A percentile compares a stretch with the other conserved stretches of the same genome.
These are phyloP conservation scores for Cervus canadensis DNA, from an alignment of 2,113 vertebrate species.

Conservation along the genomic window DNA sequence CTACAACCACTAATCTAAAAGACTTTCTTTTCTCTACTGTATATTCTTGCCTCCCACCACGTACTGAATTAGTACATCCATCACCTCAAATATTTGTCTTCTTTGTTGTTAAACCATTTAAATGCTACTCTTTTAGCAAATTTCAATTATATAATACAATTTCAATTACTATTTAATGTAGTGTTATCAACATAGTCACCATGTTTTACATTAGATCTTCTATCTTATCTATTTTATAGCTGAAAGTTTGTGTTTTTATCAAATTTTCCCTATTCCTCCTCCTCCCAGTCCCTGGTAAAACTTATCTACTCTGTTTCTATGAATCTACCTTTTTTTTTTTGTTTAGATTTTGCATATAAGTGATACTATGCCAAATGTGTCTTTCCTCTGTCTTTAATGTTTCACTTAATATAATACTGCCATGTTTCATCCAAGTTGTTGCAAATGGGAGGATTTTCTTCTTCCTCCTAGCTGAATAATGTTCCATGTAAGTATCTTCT, in stretches of 20 bases:
- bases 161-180: background rate
- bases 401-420: background rate
- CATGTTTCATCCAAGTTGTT: background rate
- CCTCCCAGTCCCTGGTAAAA: background rate
- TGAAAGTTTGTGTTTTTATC: background rate
- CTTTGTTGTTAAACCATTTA: background rate
- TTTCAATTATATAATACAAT: background rate
- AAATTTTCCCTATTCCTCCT: background rate
- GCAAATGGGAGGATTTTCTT: background rate
- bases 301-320: background rate
- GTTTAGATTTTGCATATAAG: background rate
- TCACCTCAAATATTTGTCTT: background rate
- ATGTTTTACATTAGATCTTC: background rate
- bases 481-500: background rate
- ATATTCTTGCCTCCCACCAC: background rate
- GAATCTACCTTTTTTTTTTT: background rate
- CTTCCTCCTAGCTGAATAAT: background rate
- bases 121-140: background rate
- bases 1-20: background rate
- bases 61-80: background rate
- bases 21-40: background rate
- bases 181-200: background rate
- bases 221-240: background rate
- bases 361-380: background rate
- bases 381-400: background rate